phyloP scores from a whole-genome alignment of 2,113 vertebrate genomes.

The Emberiza fucata region DNA sequence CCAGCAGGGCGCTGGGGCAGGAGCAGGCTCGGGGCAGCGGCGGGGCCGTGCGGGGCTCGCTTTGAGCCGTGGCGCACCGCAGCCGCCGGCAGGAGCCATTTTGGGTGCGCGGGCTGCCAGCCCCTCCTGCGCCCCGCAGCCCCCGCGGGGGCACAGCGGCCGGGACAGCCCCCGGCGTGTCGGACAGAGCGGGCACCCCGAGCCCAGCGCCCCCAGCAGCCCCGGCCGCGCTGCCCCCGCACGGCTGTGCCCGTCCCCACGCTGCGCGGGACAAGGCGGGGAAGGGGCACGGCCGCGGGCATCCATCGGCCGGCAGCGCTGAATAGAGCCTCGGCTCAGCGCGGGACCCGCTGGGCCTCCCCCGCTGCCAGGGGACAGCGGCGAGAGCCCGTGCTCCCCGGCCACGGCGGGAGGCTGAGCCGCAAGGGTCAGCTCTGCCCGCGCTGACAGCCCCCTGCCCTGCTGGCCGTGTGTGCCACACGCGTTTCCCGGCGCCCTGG shows the following conservation, averaged over 20 bases:
- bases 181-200: not conserved
- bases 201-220: not conserved
- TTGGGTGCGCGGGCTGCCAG: not conserved
- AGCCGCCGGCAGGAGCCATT: not conserved
- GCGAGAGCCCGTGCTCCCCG: not conserved
- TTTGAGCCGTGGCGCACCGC: rapidly evolving
- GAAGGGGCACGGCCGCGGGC: not conserved
- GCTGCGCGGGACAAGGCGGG: not conserved
- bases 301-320: not conserved
- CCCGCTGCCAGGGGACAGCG: not conserved
- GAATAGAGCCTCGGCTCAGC: not conserved
- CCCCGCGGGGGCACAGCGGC: not conserved
- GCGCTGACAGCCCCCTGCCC: not conserved
- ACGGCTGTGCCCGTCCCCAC: not conserved
- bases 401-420: not conserved
- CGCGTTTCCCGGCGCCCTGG: rapidly evolving
- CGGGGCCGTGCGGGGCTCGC: not conserved
- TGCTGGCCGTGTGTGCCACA: rapidly evolving
- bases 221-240: rapidly evolving
- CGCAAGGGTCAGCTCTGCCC: not conserved
- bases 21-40: not conserved
- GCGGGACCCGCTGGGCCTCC: not conserved
- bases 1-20: not conserved
- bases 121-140: not conserved
- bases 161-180: rapidly evolving